phyloP scores from a whole-genome alignment of 2,888 invertebrate genomes.

The Ophioninae sp. region DNA sequence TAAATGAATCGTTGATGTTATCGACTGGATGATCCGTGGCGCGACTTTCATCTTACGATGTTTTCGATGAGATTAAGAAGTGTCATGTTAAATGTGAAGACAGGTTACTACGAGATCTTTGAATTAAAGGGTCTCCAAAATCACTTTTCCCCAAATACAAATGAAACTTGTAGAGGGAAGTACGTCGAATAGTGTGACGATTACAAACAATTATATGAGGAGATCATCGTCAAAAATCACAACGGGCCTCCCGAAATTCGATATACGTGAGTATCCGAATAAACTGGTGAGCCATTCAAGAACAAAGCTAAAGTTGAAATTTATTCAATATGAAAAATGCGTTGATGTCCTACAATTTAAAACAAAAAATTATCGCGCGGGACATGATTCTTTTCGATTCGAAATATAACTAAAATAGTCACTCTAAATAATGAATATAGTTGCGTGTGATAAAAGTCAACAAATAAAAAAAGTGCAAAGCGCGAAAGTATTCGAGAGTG shows the following conservation, averaged over 20 bases:
- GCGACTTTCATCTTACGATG: neutral
- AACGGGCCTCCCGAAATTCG: constrained; percentile 22
- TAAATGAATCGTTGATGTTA: neutral
- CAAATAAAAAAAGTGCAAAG: neutral
- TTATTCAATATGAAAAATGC: constrained; percentile 47
- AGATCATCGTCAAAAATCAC: neutral
- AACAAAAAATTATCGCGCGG: constrained; percentile 16
- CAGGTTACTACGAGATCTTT: neutral
- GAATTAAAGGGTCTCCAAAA: neutral
- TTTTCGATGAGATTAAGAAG: neutral
- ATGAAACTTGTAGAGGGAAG: constrained; percentile 9
- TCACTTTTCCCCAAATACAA: neutral
- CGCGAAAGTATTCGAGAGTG: constrained; percentile 9
- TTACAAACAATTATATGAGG: constrained; percentile 11
- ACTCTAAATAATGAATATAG: constrained; percentile 47
- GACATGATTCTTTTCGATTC: constrained; percentile 42
- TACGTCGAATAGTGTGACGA: constrained; percentile 27
- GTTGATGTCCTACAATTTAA: constrained; percentile 24
- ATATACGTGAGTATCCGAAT: constrained; percentile 35
- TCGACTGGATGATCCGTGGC: neutral
- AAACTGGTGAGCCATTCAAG: constrained; percentile 7
- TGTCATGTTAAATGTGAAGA: too few species aligned
- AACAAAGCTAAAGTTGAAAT: constrained; percentile 51
- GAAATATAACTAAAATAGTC: constrained; percentile 38
- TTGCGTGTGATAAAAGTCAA: constrained; percentile 43